Conservation (phyloP, 2,888 invertebrate genomes). For the Teinopalpus imperialis region DNA sequence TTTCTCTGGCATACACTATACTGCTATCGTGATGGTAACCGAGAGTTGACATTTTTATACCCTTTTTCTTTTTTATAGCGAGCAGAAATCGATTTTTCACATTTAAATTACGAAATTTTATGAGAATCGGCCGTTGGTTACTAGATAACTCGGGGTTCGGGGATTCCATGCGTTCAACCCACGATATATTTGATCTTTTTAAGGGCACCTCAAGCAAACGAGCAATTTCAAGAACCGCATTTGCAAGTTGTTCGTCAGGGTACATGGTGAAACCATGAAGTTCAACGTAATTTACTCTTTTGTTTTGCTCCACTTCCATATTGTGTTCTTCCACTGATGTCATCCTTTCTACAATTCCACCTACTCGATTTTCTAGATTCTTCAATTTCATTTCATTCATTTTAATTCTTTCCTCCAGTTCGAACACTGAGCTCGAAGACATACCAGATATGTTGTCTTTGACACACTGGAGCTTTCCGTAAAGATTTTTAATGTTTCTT, state of each 20-base stretch:
- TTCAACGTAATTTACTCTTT: neutral
- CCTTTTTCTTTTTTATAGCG: neutral
- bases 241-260: neutral
- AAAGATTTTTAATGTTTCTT: slow-evolving; percentile 1
- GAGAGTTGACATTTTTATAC: neutral
- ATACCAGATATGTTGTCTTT: neutral
- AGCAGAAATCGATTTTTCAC: neutral
- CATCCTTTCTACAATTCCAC: neutral
- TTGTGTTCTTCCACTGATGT: neutral
- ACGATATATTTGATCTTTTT: neutral
- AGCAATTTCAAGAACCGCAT: neutral
- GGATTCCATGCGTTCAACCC: neutral
- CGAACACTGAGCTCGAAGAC: neutral
- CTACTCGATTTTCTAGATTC: neutral
- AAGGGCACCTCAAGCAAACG: neutral
- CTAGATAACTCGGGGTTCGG: neutral
- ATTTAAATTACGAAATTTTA: neutral
- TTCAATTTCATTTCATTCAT: neutral
- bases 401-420: neutral
- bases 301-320: neutral
- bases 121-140: neutral
- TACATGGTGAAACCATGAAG: neutral
- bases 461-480: neutral
- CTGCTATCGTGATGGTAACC: neutral
- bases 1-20: neutral